phyloP scores from a whole-genome alignment of 2,113 vertebrate species.

The Illadopsis cleaveri region DNA sequence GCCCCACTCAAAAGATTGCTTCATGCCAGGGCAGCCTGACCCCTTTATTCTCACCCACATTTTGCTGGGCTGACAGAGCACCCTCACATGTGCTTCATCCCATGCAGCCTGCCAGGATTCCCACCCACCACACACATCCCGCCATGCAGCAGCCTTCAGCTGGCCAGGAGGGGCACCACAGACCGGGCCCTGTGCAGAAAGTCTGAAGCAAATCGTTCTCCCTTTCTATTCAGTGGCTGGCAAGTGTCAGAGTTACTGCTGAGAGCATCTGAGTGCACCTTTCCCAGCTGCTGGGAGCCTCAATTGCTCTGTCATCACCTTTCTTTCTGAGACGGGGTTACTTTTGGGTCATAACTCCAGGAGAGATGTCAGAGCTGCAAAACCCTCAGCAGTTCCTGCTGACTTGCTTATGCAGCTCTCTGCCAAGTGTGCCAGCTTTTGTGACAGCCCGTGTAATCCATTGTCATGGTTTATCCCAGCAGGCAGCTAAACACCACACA shows the following conservation, averaged over 20 bases:
- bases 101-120: not conserved
- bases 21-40: not conserved
- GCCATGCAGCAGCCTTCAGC: not conserved
- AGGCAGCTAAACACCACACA: not conserved
- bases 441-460: not conserved
- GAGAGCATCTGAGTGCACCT: not conserved
- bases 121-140: not conserved
- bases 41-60: not conserved
- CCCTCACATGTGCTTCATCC: not conserved
- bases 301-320: not conserved
- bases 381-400: not conserved
- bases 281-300: not conserved
- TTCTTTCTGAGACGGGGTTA: not conserved
- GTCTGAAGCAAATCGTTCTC: not conserved
- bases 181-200: not conserved
- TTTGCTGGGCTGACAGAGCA: not conserved
- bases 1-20: not conserved
- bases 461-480: not conserved
- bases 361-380: not conserved
- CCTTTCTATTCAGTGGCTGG: not conserved
- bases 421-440: not conserved
- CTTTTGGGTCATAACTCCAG: not conserved
- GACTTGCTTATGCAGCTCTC: not conserved
- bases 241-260: not conserved
- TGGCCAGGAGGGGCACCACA: rapidly evolving